phyloP scores from a whole-genome alignment of 2,888 invertebrate species.

The Tuberolachnus salignus region DNA sequence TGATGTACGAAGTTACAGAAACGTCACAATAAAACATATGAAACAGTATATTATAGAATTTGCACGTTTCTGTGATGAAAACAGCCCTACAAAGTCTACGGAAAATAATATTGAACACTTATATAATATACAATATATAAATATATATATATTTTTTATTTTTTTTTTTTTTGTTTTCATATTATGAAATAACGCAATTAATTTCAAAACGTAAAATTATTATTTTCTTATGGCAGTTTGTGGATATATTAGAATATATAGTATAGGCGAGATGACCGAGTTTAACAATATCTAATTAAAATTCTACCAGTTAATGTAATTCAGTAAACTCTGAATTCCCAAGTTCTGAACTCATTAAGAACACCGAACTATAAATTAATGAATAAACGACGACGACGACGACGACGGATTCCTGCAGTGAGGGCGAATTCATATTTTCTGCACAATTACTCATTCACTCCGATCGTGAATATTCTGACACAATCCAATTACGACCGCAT shows the following conservation, averaged over 20 bases:
- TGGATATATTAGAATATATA: not conserved
- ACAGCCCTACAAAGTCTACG: too few species aligned
- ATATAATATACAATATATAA: too few species aligned
- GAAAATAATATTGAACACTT: too few species aligned
- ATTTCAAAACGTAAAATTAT: not conserved
- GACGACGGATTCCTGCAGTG: constrained; percentile 14
- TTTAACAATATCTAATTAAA: constrained; percentile 46
- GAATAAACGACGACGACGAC: constrained; percentile 41
- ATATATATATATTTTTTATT: too few species aligned
- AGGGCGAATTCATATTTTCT: constrained; percentile 44
- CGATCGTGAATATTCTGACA: constrained; percentile 32
- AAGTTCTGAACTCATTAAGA: constrained; percentile 46
- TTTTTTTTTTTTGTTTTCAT: too few species aligned
- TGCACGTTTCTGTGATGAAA: too few species aligned
- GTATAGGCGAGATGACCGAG: not conserved
- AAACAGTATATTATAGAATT: too few species aligned
- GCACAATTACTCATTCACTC: constrained; percentile 50
- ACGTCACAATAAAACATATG: too few species aligned
- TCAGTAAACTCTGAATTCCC: constrained; percentile 37
- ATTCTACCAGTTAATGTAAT: constrained; percentile 35
- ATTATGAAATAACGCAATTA: too few species aligned
- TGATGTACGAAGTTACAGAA: too few species aligned
- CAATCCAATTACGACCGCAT: constrained; percentile 52
- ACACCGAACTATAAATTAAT: constrained; percentile 36
- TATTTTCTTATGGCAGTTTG: not conserved